Evolutionary conservation across 2,888 invertebrate species (phyloP), one percentile per base, ranked within the genome.

Genomic region (Exocentrus adspersus): DNA sequence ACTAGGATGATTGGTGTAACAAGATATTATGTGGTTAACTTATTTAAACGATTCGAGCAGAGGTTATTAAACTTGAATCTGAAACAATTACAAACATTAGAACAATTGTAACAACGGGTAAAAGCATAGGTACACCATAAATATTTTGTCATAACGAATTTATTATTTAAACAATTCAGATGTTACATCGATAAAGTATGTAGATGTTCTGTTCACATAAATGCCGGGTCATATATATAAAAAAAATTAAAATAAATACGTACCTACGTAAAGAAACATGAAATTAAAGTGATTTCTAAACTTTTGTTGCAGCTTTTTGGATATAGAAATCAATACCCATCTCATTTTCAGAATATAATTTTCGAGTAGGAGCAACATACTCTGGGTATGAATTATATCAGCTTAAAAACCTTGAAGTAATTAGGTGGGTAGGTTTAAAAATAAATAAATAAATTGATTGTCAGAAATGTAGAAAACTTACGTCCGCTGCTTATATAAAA

Each of bases 101-200:
- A n/a, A n/a, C n/a, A n/a, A n/a, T n/a, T n/a, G n/a, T n/a, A n/a
- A n/a, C n/a, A n/a, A n/a, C n/a, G n/a, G n/a, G n/a, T n/a, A 14
- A n/a, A 37, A n/a, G 14, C n/a, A 28, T 5, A 24, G 14, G 10
- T 20, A 16, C 24, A 14, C 3, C 14, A 21, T 5, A 46, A 6
- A 12, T 12, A 16, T n/a, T 28, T 53, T 20, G 53, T 41, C 41
- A 57, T 57, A 57, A 57, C 57, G 46, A 46, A 46, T 57, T 54
- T 57, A 57, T 79, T 79, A 78, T 77, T 79, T 72, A 79, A 80
- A 79, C 79, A 79, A 74, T 76, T 74, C 73, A 76, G 74, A 77
- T 75, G 72, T 75, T 74, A 80, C 80, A 80, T 80, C 79, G 79
- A 80, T 80, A 77, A 79, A 78, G 79, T 78, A 79, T 80, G 79